Conservation (phyloP, 2,888 invertebrate species). For the Lordiphosa fenestrarum region DNA sequence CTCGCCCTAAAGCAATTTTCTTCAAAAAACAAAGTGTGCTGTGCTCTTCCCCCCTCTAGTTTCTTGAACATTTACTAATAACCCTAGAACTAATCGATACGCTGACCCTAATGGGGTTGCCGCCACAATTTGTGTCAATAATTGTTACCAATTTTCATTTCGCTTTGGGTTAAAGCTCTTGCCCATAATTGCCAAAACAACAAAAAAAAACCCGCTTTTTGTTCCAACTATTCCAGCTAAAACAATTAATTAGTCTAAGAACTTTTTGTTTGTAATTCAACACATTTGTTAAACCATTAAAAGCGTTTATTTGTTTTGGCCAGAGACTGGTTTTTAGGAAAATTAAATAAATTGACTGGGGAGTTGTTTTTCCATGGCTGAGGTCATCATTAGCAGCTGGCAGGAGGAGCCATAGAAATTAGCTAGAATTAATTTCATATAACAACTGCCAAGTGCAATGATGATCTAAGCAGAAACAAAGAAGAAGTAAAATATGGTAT, state of each 20-base stretch:
- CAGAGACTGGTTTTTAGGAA: constrained; percentile 4
- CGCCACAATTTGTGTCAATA: constrained; percentile 27
- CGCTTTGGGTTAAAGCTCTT: constrained; percentile 33
- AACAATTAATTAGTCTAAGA: constrained; percentile 43
- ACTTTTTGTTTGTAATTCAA: constrained; percentile 30
- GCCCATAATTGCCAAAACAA: constrained; percentile 30
- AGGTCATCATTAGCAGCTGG: constrained; percentile 36
- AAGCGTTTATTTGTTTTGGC: constrained; percentile 37
- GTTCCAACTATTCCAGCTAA: constrained; percentile 29
- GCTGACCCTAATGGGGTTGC: constrained; percentile 25
- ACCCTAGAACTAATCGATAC: constrained; percentile 4
- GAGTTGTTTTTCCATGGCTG: constrained; percentile 7
- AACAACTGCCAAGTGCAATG: constrained; percentile 26
- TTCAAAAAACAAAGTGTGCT: not conserved
- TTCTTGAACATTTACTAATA: too few relatives aligned
- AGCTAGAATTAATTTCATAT: constrained; percentile 63
- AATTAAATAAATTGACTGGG: not conserved
- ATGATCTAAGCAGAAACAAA: constrained; percentile 55
- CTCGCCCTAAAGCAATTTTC: too few relatives aligned
- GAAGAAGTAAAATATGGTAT: constrained; percentile 1
- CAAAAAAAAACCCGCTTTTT: constrained; percentile 1
- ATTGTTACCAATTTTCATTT: constrained; percentile 20
- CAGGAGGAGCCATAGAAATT: constrained; percentile 2
- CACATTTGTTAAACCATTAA: constrained; percentile 69
- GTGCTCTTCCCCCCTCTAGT: too few relatives aligned